Evolutionary conservation across 2,113 vertebrate species (phyloP).

Genomic region (Astur gentilis): DNA sequence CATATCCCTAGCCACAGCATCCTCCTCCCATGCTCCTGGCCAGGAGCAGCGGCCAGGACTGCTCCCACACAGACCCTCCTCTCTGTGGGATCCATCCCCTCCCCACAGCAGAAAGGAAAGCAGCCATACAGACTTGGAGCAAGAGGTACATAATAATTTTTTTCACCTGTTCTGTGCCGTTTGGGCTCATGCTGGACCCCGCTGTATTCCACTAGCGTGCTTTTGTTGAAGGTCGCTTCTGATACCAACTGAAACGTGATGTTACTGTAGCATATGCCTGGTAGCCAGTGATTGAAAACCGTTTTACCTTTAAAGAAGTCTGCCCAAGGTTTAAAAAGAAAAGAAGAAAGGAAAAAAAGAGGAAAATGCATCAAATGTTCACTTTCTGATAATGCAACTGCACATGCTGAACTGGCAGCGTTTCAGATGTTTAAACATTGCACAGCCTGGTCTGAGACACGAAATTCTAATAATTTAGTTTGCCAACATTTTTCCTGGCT

Average conservation of each 20-base stretch:
- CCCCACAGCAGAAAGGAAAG: not conserved
- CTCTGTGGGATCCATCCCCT: not conserved
- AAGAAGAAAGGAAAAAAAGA: not conserved
- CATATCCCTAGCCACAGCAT: not conserved
- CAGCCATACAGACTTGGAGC: not conserved
- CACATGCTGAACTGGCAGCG: not conserved
- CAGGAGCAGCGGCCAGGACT: not conserved
- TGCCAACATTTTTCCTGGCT: not conserved
- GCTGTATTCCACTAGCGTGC: constrained; percentile 79
- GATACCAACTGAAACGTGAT: constrained; percentile 95
- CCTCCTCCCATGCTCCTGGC: not conserved
- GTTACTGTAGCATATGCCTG: constrained; percentile 91
- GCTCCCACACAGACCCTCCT: not conserved
- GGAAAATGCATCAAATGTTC: not conserved
- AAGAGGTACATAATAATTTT: not conserved
- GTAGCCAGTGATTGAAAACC: constrained; percentile 95
- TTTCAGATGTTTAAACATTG: not conserved
- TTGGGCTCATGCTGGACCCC: constrained; percentile 82
- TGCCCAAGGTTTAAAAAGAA: constrained; percentile 52
- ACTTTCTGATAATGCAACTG: not conserved
- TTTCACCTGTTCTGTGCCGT: constrained; percentile 88
- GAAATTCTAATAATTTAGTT: not conserved
- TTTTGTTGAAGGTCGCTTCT: constrained; percentile 88
- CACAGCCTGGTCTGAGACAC: not conserved
- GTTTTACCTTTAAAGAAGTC: constrained; percentile 93